phyloP scores from a whole-genome alignment of 2,113 vertebrate genomes.

The Catagonus wagneri region DNA sequence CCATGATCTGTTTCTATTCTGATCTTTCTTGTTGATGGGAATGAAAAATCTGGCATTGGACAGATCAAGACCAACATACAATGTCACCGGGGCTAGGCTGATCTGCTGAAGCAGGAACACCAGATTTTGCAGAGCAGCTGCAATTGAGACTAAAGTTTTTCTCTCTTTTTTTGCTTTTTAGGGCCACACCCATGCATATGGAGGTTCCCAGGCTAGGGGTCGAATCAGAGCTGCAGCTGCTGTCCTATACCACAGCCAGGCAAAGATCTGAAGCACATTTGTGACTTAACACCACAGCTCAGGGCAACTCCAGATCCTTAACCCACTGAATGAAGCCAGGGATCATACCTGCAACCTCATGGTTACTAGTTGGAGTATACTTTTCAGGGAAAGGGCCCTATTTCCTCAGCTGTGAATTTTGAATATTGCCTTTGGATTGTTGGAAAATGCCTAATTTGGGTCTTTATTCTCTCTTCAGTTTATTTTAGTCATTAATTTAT shows the following conservation, averaged over 20 bases:
- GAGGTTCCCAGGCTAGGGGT: too few species aligned
- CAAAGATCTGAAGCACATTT: too few species aligned
- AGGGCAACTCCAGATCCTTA: too few species aligned
- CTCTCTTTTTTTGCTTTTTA: too few species aligned
- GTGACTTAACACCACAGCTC: too few species aligned
- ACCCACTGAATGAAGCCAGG: too few species aligned
- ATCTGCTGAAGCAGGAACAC: not conserved
- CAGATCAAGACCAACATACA: not conserved
- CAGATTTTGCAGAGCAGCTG: not conserved
- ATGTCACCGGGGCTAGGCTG: not conserved
- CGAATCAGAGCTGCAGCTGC: too few species aligned
- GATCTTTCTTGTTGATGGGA: not conserved
- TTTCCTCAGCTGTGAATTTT: conserved; percentile 4
- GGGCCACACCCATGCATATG: too few species aligned
- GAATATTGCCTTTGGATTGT: not conserved
- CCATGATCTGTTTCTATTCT: not conserved
- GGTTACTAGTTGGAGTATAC: not conserved
- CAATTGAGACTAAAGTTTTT: not conserved
- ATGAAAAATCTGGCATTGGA: not conserved
- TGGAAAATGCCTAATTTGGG: not conserved
- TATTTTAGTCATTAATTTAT: conserved; percentile 10
- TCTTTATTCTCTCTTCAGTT: not conserved
- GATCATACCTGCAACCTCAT: too few species aligned
- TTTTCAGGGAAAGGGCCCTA: not conserved
- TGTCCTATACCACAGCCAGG: too few species aligned